Base-by-base conservation (phyloP, 2,888 invertebrate species). In the Sinohyriopsis cumingii region DNA sequence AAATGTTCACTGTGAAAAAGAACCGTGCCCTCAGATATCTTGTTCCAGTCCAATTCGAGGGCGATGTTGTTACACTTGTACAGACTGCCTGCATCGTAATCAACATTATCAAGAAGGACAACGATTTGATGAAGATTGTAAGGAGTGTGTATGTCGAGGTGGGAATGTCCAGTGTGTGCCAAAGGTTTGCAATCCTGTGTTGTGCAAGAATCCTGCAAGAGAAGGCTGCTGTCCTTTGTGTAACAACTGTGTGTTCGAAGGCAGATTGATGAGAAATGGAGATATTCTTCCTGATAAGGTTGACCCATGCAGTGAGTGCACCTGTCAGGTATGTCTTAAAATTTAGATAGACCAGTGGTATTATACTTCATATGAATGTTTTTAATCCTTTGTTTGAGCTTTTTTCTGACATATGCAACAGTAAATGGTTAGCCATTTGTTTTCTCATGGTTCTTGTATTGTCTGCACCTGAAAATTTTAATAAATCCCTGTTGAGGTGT, bases 201-300 rank as follows among this genome's bases (percentile, higher is more conserved):
- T 68, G 19, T 86, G 86, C 72, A 65, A 64, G 12, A 77, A 84
- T 69, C 84, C 86, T 7, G 77, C 77, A 9, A 71, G 57, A 1
- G 71, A 71, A 4, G 76, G 78, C 45, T 86, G 86, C 67, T 86
- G 86, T 71, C 84, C 79, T 18, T 71, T 60, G 12, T 86, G 87
- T 76, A 61, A 57, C 3, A 80, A 80, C 53, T 87, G 87, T 73
- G 65, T 77, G 63, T 72, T 76, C 55, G 75, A 81, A 57, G 78
- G 78, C 15, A 63, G 71, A 22, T 56, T 69, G 19, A 77, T 81
- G 63, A 68, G 67, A 45, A 79, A 85, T 76, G 84, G 84, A 2
- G 80, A 80, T 61, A 70, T 64, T 1, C 67, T 84, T 24, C 73
- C 76, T n/a, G 75, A 82, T 67, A 56, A 57, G 1, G 74, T 65